Evolutionary conservation across 2,113 vertebrate genomes (phyloP).

Genomic region (Potamarius usumacintae): DNA sequence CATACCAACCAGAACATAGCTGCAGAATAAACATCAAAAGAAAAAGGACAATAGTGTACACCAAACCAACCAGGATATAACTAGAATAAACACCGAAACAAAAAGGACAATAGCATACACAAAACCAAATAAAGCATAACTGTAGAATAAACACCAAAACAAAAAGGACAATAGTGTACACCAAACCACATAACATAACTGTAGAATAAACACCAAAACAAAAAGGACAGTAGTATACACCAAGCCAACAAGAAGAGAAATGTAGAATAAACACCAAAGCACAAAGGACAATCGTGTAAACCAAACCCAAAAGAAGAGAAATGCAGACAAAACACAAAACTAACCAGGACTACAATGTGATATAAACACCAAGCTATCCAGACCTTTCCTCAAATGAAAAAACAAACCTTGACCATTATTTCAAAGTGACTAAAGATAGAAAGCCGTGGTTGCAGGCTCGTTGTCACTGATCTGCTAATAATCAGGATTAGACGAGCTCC

Average conservation of each 20-base stretch:
- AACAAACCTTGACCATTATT: neutral
- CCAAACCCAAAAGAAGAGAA: neutral
- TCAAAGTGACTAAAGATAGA: constrained; percentile 16
- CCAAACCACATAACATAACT: too few relatives aligned
- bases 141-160: neutral
- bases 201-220: too few relatives aligned
- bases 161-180: too few relatives aligned
- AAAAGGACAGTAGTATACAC: too few relatives aligned
- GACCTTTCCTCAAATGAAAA: neutral
- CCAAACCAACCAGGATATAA: too few relatives aligned
- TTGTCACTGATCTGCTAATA: constrained; percentile 30
- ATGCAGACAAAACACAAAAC: neutral
- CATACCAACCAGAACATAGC: too few relatives aligned
- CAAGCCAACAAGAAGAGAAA: neutral
- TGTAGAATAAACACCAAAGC: neutral
- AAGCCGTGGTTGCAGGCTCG: constrained; percentile 16
- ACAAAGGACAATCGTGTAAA: neutral
- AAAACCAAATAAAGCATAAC: neutral
- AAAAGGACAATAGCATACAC: neutral
- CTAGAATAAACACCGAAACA: neutral
- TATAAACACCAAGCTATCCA: neutral
- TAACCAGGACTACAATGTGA: neutral
- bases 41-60: too few relatives aligned
- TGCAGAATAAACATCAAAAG: neutral
- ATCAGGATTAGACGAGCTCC: constrained; percentile 19